Conservation (phyloP, 1,140 invertebrate genomes). For the Hyles euphorbiae region DNA sequence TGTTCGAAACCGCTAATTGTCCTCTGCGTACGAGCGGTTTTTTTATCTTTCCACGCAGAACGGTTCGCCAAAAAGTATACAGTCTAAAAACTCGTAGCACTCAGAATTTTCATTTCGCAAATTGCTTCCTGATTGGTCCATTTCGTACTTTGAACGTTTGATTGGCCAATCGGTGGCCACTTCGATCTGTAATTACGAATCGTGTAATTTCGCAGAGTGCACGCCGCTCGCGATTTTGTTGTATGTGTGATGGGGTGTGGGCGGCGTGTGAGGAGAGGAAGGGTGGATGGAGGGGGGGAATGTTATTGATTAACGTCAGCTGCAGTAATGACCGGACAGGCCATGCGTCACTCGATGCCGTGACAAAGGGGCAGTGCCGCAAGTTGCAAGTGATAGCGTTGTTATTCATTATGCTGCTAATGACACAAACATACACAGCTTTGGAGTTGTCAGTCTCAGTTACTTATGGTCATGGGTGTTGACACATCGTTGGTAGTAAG, state of each 20-base stretch:
- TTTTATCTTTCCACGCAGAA: too few relatives aligned
- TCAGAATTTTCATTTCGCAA: conserved; percentile 9
- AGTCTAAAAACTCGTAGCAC: background rate
- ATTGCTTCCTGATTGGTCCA: conserved; percentile 16
- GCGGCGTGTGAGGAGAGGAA: too few relatives aligned
- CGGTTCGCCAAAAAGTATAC: too few relatives aligned
- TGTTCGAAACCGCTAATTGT: too few relatives aligned
- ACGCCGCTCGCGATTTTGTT: conserved; percentile 2
- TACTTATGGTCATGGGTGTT: too few relatives aligned
- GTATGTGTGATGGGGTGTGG: background rate
- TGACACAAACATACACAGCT: too few relatives aligned
- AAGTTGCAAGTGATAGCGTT: background rate
- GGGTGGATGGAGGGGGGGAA: too few relatives aligned
- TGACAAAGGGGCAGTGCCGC: conserved; percentile 1
- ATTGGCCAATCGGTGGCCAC: conserved; percentile 18
- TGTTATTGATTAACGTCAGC: conserved; percentile 47
- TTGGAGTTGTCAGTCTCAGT: too few relatives aligned
- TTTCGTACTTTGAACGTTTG: conserved; percentile 16
- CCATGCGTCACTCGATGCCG: conserved; percentile 28
- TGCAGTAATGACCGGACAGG: conserved; percentile 39
- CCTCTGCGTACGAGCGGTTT: too few relatives aligned
- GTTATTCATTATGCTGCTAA: background rate
- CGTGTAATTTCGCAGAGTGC: conserved; percentile 17
- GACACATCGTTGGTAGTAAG: too few relatives aligned
- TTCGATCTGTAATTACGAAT: conserved; percentile 17